phyloP scores from a whole-genome alignment of 2,113 vertebrate genomes.

The Dunckerocampus dactyliophorus region DNA sequence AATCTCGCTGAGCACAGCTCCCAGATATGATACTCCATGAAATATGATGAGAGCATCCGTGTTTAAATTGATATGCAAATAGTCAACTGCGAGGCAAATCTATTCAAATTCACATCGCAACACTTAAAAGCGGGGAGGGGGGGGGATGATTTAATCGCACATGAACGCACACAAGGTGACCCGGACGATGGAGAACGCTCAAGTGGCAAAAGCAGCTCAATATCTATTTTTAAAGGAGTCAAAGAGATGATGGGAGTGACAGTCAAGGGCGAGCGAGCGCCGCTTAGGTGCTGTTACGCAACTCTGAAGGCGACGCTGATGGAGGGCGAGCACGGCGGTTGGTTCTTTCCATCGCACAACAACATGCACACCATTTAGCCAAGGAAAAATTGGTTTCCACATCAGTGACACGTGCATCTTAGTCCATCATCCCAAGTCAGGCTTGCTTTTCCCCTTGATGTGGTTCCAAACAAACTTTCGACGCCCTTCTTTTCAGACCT shows the following conservation, averaged over 20 bases:
- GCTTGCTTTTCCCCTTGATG: no score
- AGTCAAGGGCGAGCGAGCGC: constrained; percentile 14
- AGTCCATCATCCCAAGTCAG: no score
- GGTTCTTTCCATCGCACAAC: no score
- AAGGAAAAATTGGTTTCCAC: no score
- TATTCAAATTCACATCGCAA: constrained; percentile 42
- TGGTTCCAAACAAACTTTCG: no score
- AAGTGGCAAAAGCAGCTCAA: constrained; percentile 18
- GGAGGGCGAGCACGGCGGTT: no score
- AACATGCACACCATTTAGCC: no score
- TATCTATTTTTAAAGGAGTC: constrained; percentile 30
- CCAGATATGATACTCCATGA: constrained; percentile 46
- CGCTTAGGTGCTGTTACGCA: constrained; percentile 18
- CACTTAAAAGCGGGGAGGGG: not conserved
- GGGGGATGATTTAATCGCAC: constrained; percentile 12
- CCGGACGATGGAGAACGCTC: constrained; percentile 3
- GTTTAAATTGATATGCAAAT: constrained; percentile 61
- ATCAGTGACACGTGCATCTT: no score
- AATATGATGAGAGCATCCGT: constrained; percentile 52
- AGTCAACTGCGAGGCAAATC: constrained; percentile 56
- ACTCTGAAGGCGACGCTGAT: constrained; percentile 15
- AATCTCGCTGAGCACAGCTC: constrained; percentile 39
- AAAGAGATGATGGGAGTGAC: constrained; percentile 26
- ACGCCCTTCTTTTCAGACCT: no score
- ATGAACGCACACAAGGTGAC: constrained; percentile 34